A percentile compares a stretch with the other conserved stretches of the same genome.
These are phyloP conservation scores for Drosophila affinis DNA, from an alignment of 2,888 invertebrate genomes.

Conservation along the genomic window DNA sequence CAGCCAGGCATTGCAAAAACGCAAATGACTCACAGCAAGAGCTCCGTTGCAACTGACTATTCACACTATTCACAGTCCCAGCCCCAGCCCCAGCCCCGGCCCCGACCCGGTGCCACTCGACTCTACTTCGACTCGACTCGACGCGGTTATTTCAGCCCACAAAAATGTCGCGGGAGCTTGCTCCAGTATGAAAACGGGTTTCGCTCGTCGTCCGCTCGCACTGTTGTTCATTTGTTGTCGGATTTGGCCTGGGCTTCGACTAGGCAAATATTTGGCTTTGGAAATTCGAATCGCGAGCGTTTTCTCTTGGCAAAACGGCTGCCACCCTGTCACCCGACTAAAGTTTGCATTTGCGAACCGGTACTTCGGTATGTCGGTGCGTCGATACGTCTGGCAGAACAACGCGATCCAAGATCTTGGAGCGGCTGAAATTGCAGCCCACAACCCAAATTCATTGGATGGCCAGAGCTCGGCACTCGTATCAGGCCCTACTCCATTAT, in stretches of 20 bases:
- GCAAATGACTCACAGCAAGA: slow-evolving; percentile 61
- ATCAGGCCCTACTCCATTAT: neutral
- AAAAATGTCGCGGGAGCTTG: slow-evolving; percentile 59
- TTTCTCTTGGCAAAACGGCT: slow-evolving; percentile 34
- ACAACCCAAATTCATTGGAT: neutral
- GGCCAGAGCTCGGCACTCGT: neutral
- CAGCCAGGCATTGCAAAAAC: slow-evolving; percentile 58
- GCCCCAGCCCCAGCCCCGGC: slow-evolving; percentile 1
- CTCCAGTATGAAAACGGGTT: slow-evolving; percentile 60
- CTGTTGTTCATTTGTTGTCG: slow-evolving; percentile 34
- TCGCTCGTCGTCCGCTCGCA: slow-evolving; percentile 37
- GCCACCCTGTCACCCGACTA: slow-evolving; percentile 26
- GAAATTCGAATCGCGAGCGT: slow-evolving; percentile 42
- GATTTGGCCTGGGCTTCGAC: slow-evolving; percentile 49
- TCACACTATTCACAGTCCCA: slow-evolving; percentile 1
- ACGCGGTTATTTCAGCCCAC: slow-evolving; percentile 54
- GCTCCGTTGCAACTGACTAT: neutral
- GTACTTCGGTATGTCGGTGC: slow-evolving; percentile 36
- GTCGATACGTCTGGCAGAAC: neutral
- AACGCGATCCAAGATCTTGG: neutral
- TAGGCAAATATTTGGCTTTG: slow-evolving; percentile 59
- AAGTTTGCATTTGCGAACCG: slow-evolving; percentile 54
- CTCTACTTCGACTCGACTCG: neutral
- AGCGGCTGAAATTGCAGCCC: neutral
- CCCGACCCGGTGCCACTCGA: slow-evolving; percentile 15